phyloP scores from a whole-genome alignment of 2,888 invertebrate species.

The Drosophila acutilabella region DNA sequence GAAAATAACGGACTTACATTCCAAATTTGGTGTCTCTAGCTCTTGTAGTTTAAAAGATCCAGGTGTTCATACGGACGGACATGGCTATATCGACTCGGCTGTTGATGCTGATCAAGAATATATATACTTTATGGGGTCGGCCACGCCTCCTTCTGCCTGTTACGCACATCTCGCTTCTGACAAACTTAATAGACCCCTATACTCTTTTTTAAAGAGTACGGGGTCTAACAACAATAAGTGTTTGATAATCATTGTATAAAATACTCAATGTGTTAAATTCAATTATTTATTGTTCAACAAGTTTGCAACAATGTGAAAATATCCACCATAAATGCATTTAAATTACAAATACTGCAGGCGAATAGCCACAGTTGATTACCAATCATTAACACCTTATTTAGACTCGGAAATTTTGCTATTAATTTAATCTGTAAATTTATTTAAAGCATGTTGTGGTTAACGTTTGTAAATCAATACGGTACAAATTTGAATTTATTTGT shows the following conservation, averaged over 20 bases:
- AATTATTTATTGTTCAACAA: conserved; percentile 64
- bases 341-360: conserved; percentile 17
- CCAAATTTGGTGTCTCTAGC: no score
- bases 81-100: no score
- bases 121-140: no score
- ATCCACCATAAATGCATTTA: conserved; percentile 13
- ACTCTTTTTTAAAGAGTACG: no score
- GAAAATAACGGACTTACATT: no score
- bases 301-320: conserved; percentile 29
- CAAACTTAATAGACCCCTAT: no score
- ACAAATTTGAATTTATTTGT: background rate
- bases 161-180: no score
- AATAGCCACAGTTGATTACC: conserved; percentile 2
- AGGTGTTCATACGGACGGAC: no score
- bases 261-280: conserved; percentile 23
- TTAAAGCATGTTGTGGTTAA: background rate
- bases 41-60: no score
- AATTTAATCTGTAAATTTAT: background rate
- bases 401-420: background rate
- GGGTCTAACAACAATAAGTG: conserved; percentile 12
- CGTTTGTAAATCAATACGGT: background rate
- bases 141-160: no score
- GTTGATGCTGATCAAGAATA: no score
- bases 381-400: background rate
- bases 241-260: conserved; percentile 15